phyloP scores from a whole-genome alignment of 2,797 vertebrate genomes.

The Eleutherodactylus coqui region DNA sequence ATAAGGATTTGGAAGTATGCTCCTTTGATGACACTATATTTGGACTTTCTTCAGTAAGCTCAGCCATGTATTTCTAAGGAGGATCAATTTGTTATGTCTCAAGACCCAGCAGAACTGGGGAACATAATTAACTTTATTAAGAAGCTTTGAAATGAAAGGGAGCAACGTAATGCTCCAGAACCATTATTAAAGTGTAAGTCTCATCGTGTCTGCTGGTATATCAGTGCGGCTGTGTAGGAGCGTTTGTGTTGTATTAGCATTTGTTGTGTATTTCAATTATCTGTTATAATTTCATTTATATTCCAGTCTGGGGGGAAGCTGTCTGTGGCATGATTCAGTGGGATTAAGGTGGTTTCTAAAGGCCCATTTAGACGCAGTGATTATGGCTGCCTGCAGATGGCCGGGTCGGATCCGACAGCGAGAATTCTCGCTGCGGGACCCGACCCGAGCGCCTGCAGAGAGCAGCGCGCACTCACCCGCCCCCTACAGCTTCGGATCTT shows the following conservation, averaged over 20 bases:
- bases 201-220: no score
- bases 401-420: no score
- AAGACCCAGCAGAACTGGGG: neutral
- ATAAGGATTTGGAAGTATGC: slow-evolving; percentile 42
- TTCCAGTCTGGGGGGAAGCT: neutral
- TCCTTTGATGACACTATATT: slow-evolving; percentile 21
- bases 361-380: no score
- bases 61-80: neutral
- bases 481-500: no score
- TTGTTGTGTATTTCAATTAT: neutral
- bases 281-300: neutral
- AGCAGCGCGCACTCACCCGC: no score
- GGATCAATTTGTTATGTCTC: neutral
- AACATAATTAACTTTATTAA: neutral
- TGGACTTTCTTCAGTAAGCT: neutral
- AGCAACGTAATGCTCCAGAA: neutral
- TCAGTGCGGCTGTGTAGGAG: neutral
- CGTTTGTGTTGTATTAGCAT: neutral
- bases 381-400: no score
- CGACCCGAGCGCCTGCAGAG: no score
- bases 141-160: neutral
- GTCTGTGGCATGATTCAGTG: neutral
- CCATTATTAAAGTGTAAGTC: neutral
- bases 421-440: no score
- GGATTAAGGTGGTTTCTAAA: neutral